phyloP scores from a whole-genome alignment of 2,113 vertebrate genomes.

The Globicephala melas region DNA sequence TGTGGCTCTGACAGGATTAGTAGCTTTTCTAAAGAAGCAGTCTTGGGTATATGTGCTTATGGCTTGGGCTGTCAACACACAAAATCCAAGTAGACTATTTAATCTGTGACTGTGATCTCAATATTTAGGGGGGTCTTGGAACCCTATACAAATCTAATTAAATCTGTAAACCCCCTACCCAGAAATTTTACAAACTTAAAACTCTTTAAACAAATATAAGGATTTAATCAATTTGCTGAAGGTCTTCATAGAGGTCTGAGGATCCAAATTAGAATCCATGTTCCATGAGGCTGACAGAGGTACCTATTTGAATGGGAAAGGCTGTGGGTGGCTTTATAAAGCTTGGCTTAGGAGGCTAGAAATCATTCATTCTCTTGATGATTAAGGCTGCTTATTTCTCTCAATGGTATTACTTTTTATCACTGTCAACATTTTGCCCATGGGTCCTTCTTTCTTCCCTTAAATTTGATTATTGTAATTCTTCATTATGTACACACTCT shows the following conservation, averaged over 20 bases:
- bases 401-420: conserved; percentile 7
- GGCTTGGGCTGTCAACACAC: neutral
- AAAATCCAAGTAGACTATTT: neutral
- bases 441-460: neutral
- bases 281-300: neutral
- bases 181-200: neutral
- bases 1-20: neutral
- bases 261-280: neutral
- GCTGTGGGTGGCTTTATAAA: neutral
- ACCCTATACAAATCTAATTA: neutral
- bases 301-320: neutral
- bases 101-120: neutral
- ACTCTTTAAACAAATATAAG: neutral
- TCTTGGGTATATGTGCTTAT: neutral
- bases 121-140: neutral
- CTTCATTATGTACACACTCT: neutral
- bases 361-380: neutral
- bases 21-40: neutral
- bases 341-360: neutral
- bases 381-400: conserved; percentile 10
- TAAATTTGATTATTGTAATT: conserved; percentile 34
- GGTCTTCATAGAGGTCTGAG: neutral
- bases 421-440: conserved; percentile 33
- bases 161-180: neutral
- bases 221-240: neutral